Conservation (phyloP, 2,888 invertebrate genomes). For the Ophion ellenae region DNA sequence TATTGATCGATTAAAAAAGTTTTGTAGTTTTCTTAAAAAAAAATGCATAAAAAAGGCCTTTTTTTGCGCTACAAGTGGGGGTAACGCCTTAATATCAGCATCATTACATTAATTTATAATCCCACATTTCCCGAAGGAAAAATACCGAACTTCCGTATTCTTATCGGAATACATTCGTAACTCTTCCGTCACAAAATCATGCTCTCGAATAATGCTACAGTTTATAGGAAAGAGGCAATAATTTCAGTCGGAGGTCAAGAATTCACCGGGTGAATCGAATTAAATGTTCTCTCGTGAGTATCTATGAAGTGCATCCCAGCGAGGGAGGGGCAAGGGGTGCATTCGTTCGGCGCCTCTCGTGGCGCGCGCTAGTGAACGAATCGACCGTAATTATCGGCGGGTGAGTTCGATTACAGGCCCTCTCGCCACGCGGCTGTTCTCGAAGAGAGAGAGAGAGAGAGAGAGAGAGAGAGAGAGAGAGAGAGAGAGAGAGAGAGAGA, state of each 20-base stretch:
- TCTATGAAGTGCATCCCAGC: conserved; percentile 25
- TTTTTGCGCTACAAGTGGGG: too few species aligned
- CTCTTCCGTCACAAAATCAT: neutral
- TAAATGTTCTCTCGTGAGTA: conserved; percentile 27
- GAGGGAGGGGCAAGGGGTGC: neutral
- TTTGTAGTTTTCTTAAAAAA: too few species aligned
- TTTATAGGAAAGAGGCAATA: conserved; percentile 33
- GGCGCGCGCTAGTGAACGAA: conserved; percentile 52
- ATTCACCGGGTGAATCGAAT: conserved; percentile 54
- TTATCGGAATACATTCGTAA: neutral
- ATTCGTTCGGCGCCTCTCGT: conserved; percentile 56
- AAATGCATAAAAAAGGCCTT: too few species aligned
- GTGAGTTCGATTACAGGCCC: conserved; percentile 70
- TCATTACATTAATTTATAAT: too few species aligned
- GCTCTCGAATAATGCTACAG: neutral
- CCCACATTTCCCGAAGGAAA: too few species aligned
- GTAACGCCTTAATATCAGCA: too few species aligned
- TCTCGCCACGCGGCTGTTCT: conserved; percentile 34
- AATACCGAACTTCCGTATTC: too few species aligned
- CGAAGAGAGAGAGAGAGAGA: neutral
- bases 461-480: conserved; percentile 1
- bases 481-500: too few species aligned
- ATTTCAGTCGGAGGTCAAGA: conserved; percentile 56
- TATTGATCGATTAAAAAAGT: too few species aligned
- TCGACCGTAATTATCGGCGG: conserved; percentile 70